phyloP scores from a whole-genome alignment of 2,888 invertebrate species.

The Neelides folsomi region DNA sequence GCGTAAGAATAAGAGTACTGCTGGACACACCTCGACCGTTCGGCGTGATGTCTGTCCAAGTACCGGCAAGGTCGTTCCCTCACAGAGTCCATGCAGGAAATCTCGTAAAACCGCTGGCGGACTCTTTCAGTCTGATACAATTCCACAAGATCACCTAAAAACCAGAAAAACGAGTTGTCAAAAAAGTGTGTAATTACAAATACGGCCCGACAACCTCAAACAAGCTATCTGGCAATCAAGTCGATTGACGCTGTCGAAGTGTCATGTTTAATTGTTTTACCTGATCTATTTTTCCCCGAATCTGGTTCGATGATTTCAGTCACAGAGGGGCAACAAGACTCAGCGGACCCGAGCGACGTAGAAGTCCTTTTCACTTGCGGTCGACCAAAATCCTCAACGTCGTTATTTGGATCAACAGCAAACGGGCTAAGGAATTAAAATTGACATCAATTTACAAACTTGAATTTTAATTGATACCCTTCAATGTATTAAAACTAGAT shows the following conservation, averaged over 20 bases:
- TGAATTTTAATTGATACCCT: no score
- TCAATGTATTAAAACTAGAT: no score
- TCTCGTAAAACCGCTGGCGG: slow-evolving; percentile 55
- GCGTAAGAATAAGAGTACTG: slow-evolving; percentile 74
- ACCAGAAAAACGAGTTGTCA: slow-evolving; percentile 7
- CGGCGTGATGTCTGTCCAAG: slow-evolving; percentile 54
- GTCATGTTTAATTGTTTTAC: slow-evolving; percentile 21
- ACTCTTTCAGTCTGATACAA: slow-evolving; percentile 35
- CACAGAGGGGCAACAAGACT: slow-evolving; percentile 62
- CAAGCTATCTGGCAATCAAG: no score
- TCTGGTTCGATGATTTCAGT: slow-evolving; percentile 62
- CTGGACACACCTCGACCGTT: slow-evolving; percentile 65
- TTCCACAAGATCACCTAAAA: slow-evolving; percentile 28
- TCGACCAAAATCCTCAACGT: no score
- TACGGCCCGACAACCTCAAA: not conserved
- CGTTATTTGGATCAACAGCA: no score
- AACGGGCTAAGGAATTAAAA: no score
- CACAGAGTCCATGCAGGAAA: slow-evolving; percentile 58
- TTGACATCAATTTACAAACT: no score
- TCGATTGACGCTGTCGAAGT: slow-evolving; percentile 20
- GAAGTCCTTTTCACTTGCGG: no score
- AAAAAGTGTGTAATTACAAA: not conserved
- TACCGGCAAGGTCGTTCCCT: slow-evolving; percentile 60
- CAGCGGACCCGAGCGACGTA: not conserved
- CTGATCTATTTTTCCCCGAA: slow-evolving; percentile 59